These are phyloP conservation scores for Lagodon rhomboides DNA, from an alignment of 2,797 vertebrate genomes.

Conservation along the genomic window DNA sequence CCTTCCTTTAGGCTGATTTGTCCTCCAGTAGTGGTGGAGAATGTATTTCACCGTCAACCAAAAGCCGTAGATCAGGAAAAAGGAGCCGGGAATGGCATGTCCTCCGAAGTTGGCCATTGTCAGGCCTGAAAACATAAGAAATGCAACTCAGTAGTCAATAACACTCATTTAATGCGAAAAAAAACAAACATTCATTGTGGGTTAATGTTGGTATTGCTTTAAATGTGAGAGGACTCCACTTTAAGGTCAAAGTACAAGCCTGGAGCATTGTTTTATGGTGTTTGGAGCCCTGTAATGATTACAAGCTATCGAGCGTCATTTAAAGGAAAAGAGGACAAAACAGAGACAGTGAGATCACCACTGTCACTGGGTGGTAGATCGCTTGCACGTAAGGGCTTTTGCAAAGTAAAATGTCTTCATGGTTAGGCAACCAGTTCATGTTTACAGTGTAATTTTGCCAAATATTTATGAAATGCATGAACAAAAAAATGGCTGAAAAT, in stretches of 20 bases:
- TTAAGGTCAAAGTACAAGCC: conserved; percentile 31
- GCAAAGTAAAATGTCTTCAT: not conserved
- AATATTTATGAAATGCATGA: not conserved
- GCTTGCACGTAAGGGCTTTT: not conserved
- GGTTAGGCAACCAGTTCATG: not conserved
- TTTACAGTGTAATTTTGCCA: not conserved
- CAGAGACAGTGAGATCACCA: not conserved
- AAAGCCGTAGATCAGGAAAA: conserved; percentile 92
- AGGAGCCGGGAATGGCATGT: conserved; percentile 94
- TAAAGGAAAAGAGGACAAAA: not conserved
- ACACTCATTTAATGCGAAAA: not conserved
- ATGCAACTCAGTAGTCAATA: not conserved
- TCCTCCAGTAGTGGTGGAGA: conserved; percentile 84
- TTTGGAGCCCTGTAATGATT: conserved; percentile 5
- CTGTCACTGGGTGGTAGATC: not conserved
- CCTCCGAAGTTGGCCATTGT: conserved; percentile 97
- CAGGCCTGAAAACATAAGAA: conserved; percentile 49
- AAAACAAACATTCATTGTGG: not conserved
- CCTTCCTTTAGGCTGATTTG: conserved; percentile 60
- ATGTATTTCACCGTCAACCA: conserved; percentile 92
- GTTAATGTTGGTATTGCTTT: not conserved
- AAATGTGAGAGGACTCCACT: not conserved
- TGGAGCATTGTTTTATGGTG: conserved; percentile 10
- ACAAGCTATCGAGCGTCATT: not conserved
- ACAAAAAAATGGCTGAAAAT: not conserved